A percentile compares a stretch with the other conserved stretches of the same genome.
Conservation (phyloP, 2,113 vertebrate species). For the Poicephalus meyeri region DNA sequence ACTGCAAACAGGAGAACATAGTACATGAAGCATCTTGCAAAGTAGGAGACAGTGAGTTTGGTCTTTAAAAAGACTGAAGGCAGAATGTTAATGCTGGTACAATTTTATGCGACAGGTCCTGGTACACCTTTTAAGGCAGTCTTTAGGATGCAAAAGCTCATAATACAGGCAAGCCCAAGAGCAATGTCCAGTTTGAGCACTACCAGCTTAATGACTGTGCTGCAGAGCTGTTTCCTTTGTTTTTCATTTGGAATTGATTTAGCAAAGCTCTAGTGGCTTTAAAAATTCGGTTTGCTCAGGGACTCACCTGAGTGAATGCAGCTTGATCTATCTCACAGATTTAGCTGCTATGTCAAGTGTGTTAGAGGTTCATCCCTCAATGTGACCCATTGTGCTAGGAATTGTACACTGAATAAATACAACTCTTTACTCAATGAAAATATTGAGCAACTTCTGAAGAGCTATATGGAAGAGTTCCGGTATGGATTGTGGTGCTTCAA, state of each 20-base stretch:
- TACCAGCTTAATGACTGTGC: background rate
- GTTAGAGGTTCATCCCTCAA: background rate
- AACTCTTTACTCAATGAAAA: background rate
- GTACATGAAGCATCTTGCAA: background rate
- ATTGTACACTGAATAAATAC: background rate
- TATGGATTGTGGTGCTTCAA: background rate
- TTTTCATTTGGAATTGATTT: background rate
- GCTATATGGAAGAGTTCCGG: background rate
- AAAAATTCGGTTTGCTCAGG: background rate
- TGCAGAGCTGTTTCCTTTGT: background rate
- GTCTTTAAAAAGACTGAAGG: background rate
- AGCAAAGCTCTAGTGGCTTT: background rate
- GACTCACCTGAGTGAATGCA: background rate
- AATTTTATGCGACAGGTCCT: background rate
- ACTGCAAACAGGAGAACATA: background rate
- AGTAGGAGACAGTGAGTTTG: background rate
- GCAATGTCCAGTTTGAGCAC: background rate
- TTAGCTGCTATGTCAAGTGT: background rate
- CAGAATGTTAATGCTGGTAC: background rate
- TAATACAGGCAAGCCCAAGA: background rate
- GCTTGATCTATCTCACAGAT: background rate
- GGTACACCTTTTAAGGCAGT: background rate
- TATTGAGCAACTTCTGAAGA: background rate
- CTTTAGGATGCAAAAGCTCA: background rate
- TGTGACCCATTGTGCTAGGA: background rate